A percentile compares a stretch with the other conserved stretches of the same genome.
Conservation (phyloP, 2,888 invertebrate species). For the Myopa tessellatipennis region DNA sequence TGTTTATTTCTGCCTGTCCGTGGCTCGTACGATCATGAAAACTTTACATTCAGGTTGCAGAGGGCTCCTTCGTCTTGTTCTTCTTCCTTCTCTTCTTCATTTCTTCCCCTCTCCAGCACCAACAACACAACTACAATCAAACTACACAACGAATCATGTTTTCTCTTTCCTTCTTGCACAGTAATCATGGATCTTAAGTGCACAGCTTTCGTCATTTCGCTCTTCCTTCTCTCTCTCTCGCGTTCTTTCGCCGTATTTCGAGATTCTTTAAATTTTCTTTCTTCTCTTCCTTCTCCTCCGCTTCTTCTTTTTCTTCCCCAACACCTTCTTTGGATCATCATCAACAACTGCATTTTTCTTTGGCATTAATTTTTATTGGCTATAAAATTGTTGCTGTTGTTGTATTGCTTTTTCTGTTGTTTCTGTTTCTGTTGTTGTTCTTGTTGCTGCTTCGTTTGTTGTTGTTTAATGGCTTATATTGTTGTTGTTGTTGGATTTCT, state of each 20-base stretch:
- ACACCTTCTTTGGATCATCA: background rate
- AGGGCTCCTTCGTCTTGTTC: background rate
- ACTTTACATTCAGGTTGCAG: background rate
- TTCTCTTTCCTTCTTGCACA: background rate
- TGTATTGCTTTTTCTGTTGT: conserved; percentile 1
- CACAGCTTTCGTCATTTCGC: background rate
- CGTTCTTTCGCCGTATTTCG: background rate
- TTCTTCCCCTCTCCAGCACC: background rate
- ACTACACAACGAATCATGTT: background rate
- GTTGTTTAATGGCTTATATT: background rate
- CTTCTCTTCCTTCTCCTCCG: background rate
- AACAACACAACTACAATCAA: too few species aligned
- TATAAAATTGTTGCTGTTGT: conserved; percentile 14
- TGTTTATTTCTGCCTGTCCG: background rate
- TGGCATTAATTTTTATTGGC: conserved; percentile 12
- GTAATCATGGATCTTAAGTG: background rate
- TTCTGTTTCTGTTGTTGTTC: conserved; percentile 2
- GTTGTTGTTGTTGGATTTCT: conserved; percentile 4
- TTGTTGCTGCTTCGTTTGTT: background rate
- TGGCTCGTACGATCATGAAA: background rate
- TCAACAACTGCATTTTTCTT: conserved; percentile 25
- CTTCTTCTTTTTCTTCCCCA: background rate
- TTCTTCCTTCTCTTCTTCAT: background rate
- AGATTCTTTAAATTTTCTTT: too few species aligned
- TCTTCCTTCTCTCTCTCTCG: background rate